Evolutionary conservation across 2,113 vertebrate species (phyloP), one percentile per base, ranked within the genome.

Genomic region (Propithecus coquereli): DNA sequence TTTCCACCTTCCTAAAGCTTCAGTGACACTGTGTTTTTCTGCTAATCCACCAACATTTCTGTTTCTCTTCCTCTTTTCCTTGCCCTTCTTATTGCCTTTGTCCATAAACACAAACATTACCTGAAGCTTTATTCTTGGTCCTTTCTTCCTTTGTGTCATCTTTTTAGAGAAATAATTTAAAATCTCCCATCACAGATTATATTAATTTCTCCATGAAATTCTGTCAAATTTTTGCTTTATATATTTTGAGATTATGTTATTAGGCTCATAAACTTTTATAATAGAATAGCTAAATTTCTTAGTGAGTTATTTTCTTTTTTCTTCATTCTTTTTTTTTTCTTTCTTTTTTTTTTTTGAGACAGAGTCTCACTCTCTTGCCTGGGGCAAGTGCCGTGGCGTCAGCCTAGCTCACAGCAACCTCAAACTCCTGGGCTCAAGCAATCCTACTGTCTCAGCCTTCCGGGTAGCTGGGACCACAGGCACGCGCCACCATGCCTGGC

Each of bases 151-250:
- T 80, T 73, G 12, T 68, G 14, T 65, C 80, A 65, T 90, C 30
- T 73, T 79, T 79, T n/a, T 37, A 80, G 20, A 90, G 45, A 65
- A 84, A 30, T n/a, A 40, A 77, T 84, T 85, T 77, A 30, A 93
- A 88, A 22, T 81, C 25, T 57, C 43, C n/a, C 30, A 32, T 74
- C 47, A 20, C 40, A 18, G 7, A 93, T 23, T 50, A 1, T 11
- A 65, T 85, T 37, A 45, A 34, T 74, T 52, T 81, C 32, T 81
- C 82, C 66, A 91, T 74, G 82, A 96, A 94, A 90, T 30, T 86
- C 37, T 47, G 40, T 73, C 54, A 74, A 37, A 34, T 27, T 81
- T 90, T 90, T 57, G 68, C 50, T 87, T 81, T 52, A 68, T 65
- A 9, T 90, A 85, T 74, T 90, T 80, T 81, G 91, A 66, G 47